Evolutionary conservation across 2,113 vertebrate species (phyloP), one percentile per base, ranked within the genome.

Genomic region (Strix uralensis): DNA sequence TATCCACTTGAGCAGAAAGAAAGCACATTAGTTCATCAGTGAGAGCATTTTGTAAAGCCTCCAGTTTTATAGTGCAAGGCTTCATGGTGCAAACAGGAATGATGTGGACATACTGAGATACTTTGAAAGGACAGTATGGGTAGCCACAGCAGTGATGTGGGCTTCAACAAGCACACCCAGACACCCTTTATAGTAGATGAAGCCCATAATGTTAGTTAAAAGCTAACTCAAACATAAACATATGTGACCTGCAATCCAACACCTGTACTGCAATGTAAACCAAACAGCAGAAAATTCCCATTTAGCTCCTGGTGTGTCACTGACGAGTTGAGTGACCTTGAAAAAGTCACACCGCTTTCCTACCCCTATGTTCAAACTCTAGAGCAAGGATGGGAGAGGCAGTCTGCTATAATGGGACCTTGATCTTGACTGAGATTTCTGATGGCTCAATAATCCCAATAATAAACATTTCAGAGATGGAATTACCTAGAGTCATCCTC

Each of bases 401-500:
- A 67, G 26, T 47, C 77, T 74, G 27, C 19, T 77, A 13, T 26
- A 87, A 69, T 1, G 5, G 61, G 54, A 72, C 65, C 58, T 71
- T 89, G 70, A 89, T 80, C 81, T 83, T 90, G 30, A 34, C n/a
- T 46, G 30, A n/a, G 34, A 70, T 85, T 81, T 90, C 58, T 82
- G 79, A 74, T n/a, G 25, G 71, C 27, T 90, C 58, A 58, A 61
- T 86, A 92, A 89, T 72, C 57, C 70, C 22, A 79, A 69, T 58
- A 79, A 91, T 30, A 90, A 95, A 81, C 44, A 74, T 87, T 94
- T 91, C 81, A 81, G 81, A 91, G 70, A 40, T 0, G 1, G 59
- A 79, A 92, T 61, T 74, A 91, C 77, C 88, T 82, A 47, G 70
- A 78, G 86, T 81, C 86, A 91, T 95, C 88, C 91, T 92, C 80